Evolutionary conservation across 2,113 vertebrate genomes (phyloP).

Genomic region (Ariopsis seemanni): DNA sequence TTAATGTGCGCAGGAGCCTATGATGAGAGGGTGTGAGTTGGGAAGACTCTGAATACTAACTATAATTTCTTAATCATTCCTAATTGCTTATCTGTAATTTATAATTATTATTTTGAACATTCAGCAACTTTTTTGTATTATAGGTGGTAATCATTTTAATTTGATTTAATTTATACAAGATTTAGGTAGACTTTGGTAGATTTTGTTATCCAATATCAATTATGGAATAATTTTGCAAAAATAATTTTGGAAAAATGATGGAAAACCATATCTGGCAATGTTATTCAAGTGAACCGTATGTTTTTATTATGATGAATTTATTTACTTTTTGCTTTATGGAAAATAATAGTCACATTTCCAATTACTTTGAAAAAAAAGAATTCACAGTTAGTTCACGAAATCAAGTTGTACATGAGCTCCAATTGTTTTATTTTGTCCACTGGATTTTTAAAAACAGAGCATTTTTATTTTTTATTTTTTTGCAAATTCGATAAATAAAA

Average conservation of each 20-base stretch:
- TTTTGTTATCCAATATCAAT: not conserved
- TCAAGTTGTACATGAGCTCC: no score
- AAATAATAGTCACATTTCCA: not conserved
- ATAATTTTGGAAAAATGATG: not conserved
- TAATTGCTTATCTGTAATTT: not conserved
- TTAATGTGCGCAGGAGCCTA: not conserved
- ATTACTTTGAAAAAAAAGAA: no score
- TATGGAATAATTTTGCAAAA: not conserved
- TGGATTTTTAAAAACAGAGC: no score
- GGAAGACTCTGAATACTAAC: not conserved
- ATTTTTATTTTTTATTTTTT: no score
- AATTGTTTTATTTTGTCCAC: no score
- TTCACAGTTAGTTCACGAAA: no score
- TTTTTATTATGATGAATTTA: not conserved
- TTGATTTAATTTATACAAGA: not conserved
- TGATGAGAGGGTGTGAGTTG: not conserved
- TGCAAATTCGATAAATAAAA: no score
- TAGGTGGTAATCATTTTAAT: not conserved
- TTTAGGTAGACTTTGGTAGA: no score
- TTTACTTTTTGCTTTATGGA: no score
- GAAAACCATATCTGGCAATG: not conserved
- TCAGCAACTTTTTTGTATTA: not conserved
- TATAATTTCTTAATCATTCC: not conserved
- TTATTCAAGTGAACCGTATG: not conserved
- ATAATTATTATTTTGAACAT: not conserved